Percentiles rank a stretch among this genome's conserved stretches.
Evolutionary conservation across 2,888 invertebrate species (phyloP).

Genomic region (Campoplex capitator): DNA sequence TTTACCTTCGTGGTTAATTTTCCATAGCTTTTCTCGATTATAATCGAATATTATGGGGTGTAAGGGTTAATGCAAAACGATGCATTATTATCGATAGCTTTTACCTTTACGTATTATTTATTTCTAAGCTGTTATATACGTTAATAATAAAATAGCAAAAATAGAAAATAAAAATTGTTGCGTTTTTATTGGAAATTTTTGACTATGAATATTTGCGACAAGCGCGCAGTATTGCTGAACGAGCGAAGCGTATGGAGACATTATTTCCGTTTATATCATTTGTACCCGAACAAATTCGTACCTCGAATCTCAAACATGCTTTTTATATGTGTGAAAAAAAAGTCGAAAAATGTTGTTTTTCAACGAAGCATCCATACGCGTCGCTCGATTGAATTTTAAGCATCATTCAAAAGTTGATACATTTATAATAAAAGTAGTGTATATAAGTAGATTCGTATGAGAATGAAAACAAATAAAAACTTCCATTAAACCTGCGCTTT

Average conservation of each 20-base stretch:
- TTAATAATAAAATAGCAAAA: neutral
- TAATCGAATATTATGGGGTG: slow-evolving; percentile 32
- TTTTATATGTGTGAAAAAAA: neutral
- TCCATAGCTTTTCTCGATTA: slow-evolving; percentile 3
- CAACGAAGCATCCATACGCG: neutral
- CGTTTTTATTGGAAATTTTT: neutral
- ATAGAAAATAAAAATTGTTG: neutral
- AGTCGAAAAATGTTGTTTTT: neutral
- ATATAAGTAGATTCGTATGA: slow-evolving; percentile 35
- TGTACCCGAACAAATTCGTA: neutral
- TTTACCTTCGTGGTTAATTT: slow-evolving; percentile 2
- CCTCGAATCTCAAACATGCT: neutral
- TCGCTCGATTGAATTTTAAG: neutral
- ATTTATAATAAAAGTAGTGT: slow-evolving; percentile 49
- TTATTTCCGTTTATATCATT: neutral
- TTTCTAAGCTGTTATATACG: slow-evolving; percentile 57
- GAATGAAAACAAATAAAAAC: slow-evolving; percentile 28
- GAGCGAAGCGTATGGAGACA: neutral
- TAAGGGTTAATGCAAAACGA: slow-evolving; percentile 30
- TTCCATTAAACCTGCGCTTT: neutral
- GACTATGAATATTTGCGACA: neutral
- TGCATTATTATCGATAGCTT: slow-evolving; percentile 31
- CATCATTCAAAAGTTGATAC: slow-evolving; percentile 54
- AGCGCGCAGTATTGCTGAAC: neutral
- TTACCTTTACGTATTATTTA: slow-evolving; percentile 60